phyloP scores from a whole-genome alignment of 2,888 invertebrate genomes.

The Copidosoma aretas region DNA sequence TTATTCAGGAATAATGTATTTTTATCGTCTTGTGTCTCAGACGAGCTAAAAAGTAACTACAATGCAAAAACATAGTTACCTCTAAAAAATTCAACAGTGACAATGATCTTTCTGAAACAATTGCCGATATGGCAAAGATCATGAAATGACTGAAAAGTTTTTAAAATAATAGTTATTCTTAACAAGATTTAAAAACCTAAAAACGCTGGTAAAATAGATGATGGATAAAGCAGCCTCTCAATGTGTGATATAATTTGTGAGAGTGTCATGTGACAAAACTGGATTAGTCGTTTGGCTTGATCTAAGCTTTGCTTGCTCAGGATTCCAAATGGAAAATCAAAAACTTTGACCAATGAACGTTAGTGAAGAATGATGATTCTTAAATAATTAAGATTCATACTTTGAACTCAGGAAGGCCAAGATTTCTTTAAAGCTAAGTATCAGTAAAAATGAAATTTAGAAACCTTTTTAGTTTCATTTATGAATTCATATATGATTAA shows the following conservation, averaged over 20 bases:
- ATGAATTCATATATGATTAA: conserved; percentile 5
- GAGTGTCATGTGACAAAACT: conserved; percentile 16
- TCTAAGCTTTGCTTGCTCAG: conserved; percentile 23
- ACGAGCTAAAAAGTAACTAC: neutral
- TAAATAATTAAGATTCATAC: conserved; percentile 31
- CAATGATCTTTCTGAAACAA: conserved; percentile 10
- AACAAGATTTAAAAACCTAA: conserved; percentile 2
- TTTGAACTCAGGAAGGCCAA: conserved; percentile 39
- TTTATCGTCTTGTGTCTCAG: neutral
- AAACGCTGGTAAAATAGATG: conserved; percentile 21
- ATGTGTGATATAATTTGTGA: conserved; percentile 37
- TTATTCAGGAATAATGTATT: conserved; percentile 24
- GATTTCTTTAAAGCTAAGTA: conserved; percentile 28
- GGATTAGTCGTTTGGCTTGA: conserved; percentile 29
- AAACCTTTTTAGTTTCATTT: neutral
- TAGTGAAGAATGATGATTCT: conserved; percentile 29
- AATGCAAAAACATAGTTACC: conserved; percentile 1
- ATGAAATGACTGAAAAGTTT: conserved; percentile 3
- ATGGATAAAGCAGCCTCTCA: conserved; percentile 19
- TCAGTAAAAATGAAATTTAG: conserved; percentile 9
- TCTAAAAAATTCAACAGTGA: neutral
- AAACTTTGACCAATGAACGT: conserved; percentile 34
- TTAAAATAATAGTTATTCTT: conserved; percentile 27
- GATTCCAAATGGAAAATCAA: conserved; percentile 18
- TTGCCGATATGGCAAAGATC: conserved; percentile 12